phyloP scores from a whole-genome alignment of 2,888 invertebrate species.

The Gari tellinella region DNA sequence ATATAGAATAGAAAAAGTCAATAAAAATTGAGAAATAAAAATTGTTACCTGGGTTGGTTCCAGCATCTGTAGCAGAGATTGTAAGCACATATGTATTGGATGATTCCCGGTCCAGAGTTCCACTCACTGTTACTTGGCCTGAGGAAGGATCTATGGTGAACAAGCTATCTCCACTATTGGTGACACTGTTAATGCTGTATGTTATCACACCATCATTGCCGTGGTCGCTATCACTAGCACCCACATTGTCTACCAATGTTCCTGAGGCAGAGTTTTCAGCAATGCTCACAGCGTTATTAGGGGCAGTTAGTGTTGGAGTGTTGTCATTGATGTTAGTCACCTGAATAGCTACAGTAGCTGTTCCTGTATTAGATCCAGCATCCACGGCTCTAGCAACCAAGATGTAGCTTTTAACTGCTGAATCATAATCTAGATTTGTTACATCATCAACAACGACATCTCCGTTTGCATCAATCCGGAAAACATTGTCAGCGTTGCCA shows the following conservation, averaged over 20 bases:
- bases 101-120: conserved; percentile 68
- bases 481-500: conserved; percentile 55
- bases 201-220: conserved; percentile 66
- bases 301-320: conserved; percentile 53
- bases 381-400: conserved; percentile 86
- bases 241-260: conserved; percentile 55
- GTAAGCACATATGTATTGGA: conserved; percentile 40
- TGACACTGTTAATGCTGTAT: conserved; percentile 61
- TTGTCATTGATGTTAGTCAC: conserved; percentile 66
- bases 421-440: conserved; percentile 73
- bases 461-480: conserved; percentile 60
- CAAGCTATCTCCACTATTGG: conserved; percentile 36
- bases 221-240: conserved; percentile 66
- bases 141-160: conserved; percentile 53
- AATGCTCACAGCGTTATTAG: conserved; percentile 46
- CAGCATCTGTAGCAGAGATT: conserved; percentile 62
- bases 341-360: conserved; percentile 60
- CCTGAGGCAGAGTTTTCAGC: conserved; percentile 56
- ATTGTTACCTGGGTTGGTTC: conserved; percentile 6
- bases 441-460: conserved; percentile 64
- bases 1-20: too few relatives aligned
- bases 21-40: too few relatives aligned
- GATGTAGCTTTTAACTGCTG: conserved; percentile 51
- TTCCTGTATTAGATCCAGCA: conserved; percentile 75
- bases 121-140: conserved; percentile 62